Evolutionary conservation across 2,113 vertebrate species (phyloP), one percentile per base, ranked within the genome.

Genomic region (Gila orcuttii): DNA sequence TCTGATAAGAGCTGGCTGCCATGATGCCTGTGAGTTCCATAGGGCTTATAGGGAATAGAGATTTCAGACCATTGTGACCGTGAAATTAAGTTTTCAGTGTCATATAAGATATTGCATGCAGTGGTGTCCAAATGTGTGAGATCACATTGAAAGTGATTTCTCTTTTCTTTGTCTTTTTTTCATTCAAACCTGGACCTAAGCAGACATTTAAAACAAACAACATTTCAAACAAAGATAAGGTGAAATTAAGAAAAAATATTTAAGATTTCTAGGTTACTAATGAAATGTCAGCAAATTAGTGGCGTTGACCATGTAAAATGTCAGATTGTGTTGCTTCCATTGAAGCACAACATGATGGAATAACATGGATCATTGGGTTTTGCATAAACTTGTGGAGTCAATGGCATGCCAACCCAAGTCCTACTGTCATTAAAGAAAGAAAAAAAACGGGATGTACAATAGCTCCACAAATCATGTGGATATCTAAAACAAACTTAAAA

Each of bases 1-100:
- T 88, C 78, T 82, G 88, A 91, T 92, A 91, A 92, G 91, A 91
- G 90, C 77, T 86, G 89, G 89, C 90, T 87, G 45, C 90, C 89
- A 90, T 88, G 89, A 93, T 90, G 88, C 88, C 52, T 85, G 89
- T 77, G 71, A 86, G 86, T 92, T 92, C 89, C 88, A 21, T 57
- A 21, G 92, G 89, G 85, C 89, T 90, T 87, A 47, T 47, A n/a
- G 2, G 66, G 31, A 69, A 50, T 57, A 90, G 36, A 64, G 83
- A 68, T 68, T 89, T 87, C 90, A 91, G 92, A 92, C 93, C 92
- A 92, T 47, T 74, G 69, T 45, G 59, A 45, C 57, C 45, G 36
- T 28, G 57, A 80, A 64, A 80, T 64, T 15, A 80, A 28, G n/a
- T 64, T 45, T 64, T 80, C 42, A 47, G n/a, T 47, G 59, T 28